Percentiles rank a stretch among this genome's conserved stretches.
These are phyloP conservation scores for Magallana gigas DNA, from an alignment of 1,140 invertebrate genomes.

Conservation along the genomic window DNA sequence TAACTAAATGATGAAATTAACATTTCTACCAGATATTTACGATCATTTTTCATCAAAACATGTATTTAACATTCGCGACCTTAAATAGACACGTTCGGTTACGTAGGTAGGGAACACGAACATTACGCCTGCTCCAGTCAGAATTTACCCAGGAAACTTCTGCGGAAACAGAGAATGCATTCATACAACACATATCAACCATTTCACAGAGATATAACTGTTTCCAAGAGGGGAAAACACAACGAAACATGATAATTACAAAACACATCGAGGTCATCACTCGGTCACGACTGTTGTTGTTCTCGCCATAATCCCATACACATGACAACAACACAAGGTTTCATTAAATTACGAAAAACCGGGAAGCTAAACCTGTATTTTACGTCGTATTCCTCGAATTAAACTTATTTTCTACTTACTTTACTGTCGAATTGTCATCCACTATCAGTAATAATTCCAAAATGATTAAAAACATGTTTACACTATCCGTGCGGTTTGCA, in stretches of 20 bases:
- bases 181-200: background rate
- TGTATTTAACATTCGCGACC: background rate
- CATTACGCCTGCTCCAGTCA: no score
- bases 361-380: background rate
- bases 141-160: background rate
- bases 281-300: conserved; percentile 35
- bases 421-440: background rate
- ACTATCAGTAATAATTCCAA: background rate
- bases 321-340: conserved; percentile 24
- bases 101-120: background rate
- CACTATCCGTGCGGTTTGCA: background rate
- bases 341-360: conserved; percentile 5
- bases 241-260: conserved; percentile 18
- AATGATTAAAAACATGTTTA: conserved; percentile 31
- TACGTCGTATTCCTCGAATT: background rate
- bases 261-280: conserved; percentile 25
- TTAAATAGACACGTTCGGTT: background rate
- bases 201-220: background rate
- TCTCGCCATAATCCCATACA: conserved; percentile 2
- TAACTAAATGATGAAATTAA: no score
- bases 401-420: background rate
- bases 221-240: background rate
- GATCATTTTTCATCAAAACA: no score
- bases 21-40: no score
- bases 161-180: background rate